phyloP scores from a whole-genome alignment of 2,113 vertebrate genomes.

The Pithys albifrons region DNA sequence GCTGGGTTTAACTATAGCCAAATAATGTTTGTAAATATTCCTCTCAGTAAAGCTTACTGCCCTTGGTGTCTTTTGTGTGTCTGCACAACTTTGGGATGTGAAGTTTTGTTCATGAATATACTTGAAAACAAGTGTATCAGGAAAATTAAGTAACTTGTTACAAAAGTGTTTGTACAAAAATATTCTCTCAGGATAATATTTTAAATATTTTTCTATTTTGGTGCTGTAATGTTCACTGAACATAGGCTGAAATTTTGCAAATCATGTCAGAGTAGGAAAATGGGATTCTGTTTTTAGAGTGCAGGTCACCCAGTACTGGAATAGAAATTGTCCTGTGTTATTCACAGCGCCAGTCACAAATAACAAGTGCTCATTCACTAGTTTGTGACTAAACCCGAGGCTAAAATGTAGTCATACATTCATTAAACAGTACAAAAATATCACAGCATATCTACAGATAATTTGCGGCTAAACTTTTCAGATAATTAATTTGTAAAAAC shows the following conservation, averaged over 20 bases:
- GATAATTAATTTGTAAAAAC: slow-evolving; percentile 44
- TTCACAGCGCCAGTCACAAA: neutral
- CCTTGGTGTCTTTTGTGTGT: neutral
- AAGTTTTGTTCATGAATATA: neutral
- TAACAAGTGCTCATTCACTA: neutral
- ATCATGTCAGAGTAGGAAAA: neutral
- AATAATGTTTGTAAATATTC: neutral
- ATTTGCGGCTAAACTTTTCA: neutral
- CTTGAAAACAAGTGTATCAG: neutral
- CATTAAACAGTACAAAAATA: slow-evolving; percentile 6
- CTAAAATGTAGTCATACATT: neutral
- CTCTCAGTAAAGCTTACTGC: neutral
- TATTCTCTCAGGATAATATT: neutral
- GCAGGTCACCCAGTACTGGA: neutral
- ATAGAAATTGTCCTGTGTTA: neutral
- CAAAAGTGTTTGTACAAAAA: neutral
- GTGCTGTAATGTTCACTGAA: neutral
- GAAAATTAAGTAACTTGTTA: neutral
- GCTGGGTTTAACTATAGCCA: neutral
- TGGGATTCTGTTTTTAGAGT: neutral
- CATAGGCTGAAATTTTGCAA: neutral
- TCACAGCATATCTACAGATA: neutral
- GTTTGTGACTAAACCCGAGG: slow-evolving; percentile 3
- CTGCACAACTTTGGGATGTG: neutral
- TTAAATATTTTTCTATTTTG: neutral